phyloP scores from a whole-genome alignment of 1,140 invertebrate species.

The Brevipalpus yothersi region DNA sequence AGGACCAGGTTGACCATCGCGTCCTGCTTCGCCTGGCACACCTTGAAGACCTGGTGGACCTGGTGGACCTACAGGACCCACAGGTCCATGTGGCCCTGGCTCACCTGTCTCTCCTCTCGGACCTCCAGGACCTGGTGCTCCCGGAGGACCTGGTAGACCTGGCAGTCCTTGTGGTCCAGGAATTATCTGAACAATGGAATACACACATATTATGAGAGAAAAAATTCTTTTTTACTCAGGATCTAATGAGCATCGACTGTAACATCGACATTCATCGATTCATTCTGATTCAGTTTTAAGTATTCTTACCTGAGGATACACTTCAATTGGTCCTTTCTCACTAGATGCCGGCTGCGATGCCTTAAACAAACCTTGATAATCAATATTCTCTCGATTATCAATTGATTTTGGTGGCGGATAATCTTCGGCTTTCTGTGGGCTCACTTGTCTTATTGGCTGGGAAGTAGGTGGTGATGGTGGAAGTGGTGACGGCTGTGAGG shows the following conservation, averaged over 20 bases:
- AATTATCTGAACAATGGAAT: neutral
- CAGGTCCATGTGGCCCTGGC: conserved; percentile 33
- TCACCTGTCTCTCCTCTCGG: conserved; percentile 30
- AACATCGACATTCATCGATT: too few species aligned
- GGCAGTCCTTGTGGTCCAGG: conserved; percentile 12
- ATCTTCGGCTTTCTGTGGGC: too few species aligned
- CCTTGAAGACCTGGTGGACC: conserved; percentile 2
- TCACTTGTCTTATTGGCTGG: too few species aligned
- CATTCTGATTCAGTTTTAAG: too few species aligned
- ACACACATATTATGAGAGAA: neutral
- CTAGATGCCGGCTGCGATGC: conserved; percentile 11
- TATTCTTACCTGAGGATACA: too few species aligned
- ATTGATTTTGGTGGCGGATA: too few species aligned
- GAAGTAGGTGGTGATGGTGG: too few species aligned
- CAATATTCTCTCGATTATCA: too few species aligned
- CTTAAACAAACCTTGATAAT: too few species aligned
- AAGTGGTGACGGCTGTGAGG: too few species aligned
- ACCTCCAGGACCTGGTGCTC: conserved; percentile 40
- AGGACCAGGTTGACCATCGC: conserved; percentile 27
- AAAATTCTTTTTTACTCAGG: neutral
- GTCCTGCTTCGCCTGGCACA: conserved; percentile 29
- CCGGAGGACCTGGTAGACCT: conserved; percentile 25
- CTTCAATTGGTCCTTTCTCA: conserved; percentile 8
- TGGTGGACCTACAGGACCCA: neutral
- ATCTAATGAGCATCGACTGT: neutral